These are phyloP conservation scores for Bolinopsis microptera DNA, from an alignment of 37 sponge, comb jelly and placozoan species.

Conservation along the genomic window DNA sequence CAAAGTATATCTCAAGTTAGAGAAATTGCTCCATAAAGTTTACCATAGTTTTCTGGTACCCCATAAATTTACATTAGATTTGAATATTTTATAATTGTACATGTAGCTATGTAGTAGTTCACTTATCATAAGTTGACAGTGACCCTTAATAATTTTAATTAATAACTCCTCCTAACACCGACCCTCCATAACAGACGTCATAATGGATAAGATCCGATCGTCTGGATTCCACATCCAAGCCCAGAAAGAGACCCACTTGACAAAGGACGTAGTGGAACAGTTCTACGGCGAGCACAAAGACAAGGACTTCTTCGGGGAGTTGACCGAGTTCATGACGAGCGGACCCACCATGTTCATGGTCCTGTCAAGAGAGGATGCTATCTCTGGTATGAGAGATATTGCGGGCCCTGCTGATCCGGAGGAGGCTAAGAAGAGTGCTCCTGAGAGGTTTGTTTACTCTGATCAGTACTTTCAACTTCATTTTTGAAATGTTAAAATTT, in stretches of 20 bases:
- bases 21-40: no score
- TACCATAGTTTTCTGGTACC: no score
- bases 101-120: no score
- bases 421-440: slow-evolving; percentile 78
- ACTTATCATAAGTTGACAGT: no score
- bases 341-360: slow-evolving; percentile 96
- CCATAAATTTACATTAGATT: no score
- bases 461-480: background rate
- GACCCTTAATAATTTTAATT: no score
- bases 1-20: background rate
- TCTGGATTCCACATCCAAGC: slow-evolving; percentile 88
- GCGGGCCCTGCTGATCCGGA: slow-evolving; percentile 88
- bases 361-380: slow-evolving; percentile 83
- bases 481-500: background rate
- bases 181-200: no score
- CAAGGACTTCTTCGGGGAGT: slow-evolving; percentile 87
- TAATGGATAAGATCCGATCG: slow-evolving; percentile 84
- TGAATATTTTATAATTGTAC: no score
- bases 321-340: slow-evolving; percentile 88
- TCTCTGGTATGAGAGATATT: slow-evolving; percentile 83
- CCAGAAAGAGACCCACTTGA: slow-evolving; percentile 85
- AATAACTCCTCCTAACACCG: no score
- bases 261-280: slow-evolving; percentile 91
- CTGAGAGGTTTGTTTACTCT: slow-evolving; percentile 70
- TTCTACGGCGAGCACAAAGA: slow-evolving; percentile 87